Evolutionary conservation across 2,888 invertebrate genomes (phyloP), one percentile per base, ranked within the genome.

Genomic region (Callimorpha dominula): DNA sequence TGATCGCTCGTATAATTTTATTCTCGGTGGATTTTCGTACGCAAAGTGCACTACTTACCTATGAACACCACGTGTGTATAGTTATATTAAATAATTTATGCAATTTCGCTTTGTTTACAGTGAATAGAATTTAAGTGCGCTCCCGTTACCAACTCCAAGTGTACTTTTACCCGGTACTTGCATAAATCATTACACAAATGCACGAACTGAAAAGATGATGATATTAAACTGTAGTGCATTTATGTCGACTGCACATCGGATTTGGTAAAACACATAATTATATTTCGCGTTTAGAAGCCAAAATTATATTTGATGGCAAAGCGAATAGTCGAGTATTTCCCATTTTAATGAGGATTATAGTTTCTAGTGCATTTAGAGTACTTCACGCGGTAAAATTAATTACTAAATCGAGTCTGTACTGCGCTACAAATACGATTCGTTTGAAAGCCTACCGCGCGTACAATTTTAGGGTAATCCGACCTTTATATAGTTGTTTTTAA

Each of bases 331-430:
- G 91, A 90, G 88, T 94, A 92, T 94, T 93, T 94, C 92, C 94
- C 87, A 93, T 93, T 95, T 95, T 94, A 94, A 94, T 93, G 92
- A 91, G 95, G 94, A 95, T 95, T 95, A 95, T 93, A 93, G 94
- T 94, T 94, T 93, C 93, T 92, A 90, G 91, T 94, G 94, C 95
- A 94, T 95, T 95, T 93, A 90, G 93, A 92, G 94, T 89, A 94
- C 93, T 94, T 94, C 91, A 89, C 91, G 90, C 90, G 90, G 92
- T 92, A 91, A 94, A 95, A 94, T 95, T 95, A 95, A 95, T 95
- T 94, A 95, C 94, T 93, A 93, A 93, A 95, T 93, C 92, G 92
- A 86, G 91, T 91, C 91, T 93, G 92, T 88, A 90, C 91, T 92
- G 90, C 86, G 86, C 78, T 87, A 88, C 88, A 91, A 90, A 91